These are phyloP conservation scores for Heteropelma amictum DNA, from an alignment of 2,888 invertebrate species.

Conservation along the genomic window DNA sequence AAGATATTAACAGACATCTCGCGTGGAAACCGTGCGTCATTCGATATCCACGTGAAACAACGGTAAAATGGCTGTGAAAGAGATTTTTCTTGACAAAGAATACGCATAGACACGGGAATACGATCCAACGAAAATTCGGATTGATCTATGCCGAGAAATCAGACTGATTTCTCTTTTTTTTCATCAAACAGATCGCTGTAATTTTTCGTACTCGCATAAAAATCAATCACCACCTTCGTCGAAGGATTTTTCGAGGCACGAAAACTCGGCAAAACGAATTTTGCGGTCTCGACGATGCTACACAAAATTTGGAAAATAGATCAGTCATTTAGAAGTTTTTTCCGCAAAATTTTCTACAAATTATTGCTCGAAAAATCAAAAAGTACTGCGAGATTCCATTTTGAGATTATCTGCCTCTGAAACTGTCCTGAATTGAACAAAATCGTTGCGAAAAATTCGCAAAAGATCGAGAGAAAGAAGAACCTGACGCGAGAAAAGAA, in stretches of 20 bases:
- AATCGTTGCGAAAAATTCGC: neutral
- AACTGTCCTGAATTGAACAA: neutral
- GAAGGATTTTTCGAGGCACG: too few relatives aligned
- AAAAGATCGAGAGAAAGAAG: slow-evolving; percentile 14
- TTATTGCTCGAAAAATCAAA: too few relatives aligned
- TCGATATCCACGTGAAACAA: slow-evolving; percentile 54
- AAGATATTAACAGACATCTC: slow-evolving; percentile 45
- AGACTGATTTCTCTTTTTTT: neutral
- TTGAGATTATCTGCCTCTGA: too few relatives aligned
- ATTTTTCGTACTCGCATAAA: too few relatives aligned
- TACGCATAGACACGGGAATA: slow-evolving; percentile 11
- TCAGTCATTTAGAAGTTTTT: too few relatives aligned
- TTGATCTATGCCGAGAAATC: slow-evolving; percentile 22
- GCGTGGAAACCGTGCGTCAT: slow-evolving; percentile 43
- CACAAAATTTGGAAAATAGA: too few relatives aligned
- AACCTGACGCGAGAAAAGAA: slow-evolving; percentile 6
- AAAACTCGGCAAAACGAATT: too few relatives aligned
- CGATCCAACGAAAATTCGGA: slow-evolving; percentile 10
- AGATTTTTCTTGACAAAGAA: slow-evolving; percentile 41
- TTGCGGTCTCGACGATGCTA: too few relatives aligned
- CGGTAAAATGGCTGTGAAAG: slow-evolving; percentile 40
- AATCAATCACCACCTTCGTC: too few relatives aligned
- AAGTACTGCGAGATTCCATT: too few relatives aligned
- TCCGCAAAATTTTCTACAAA: too few relatives aligned
- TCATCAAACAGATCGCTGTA: too few relatives aligned